phyloP scores from a whole-genome alignment of 2,888 invertebrate species.

The Dyspetes luteomarginatus region DNA sequence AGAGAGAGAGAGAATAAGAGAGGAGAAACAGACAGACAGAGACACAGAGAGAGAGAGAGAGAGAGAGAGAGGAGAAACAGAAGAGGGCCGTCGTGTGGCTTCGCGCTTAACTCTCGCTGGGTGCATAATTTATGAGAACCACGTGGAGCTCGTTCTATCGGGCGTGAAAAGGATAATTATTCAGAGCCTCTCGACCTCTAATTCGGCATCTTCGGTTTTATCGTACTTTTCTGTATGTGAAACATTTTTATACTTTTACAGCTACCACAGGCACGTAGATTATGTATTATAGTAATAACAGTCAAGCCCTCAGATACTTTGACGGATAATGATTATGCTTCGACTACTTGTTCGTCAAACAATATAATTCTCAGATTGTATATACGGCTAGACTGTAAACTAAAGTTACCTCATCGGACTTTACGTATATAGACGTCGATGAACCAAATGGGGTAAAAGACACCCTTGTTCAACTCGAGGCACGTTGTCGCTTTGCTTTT shows the following conservation, averaged over 20 bases:
- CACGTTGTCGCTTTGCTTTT: slow-evolving; percentile 51
- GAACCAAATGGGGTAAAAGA: slow-evolving; percentile 25
- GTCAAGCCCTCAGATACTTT: slow-evolving; percentile 9
- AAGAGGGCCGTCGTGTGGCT: slow-evolving; percentile 47
- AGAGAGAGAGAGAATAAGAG: slow-evolving; percentile 17
- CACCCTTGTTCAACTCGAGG: slow-evolving; percentile 24
- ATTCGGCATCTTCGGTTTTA: slow-evolving; percentile 61
- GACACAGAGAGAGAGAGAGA: slow-evolving; percentile 9
- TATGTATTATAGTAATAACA: neutral
- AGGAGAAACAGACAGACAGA: slow-evolving; percentile 20
- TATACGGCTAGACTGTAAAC: slow-evolving; percentile 34
- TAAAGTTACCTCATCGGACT: neutral
- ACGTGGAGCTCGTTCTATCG: slow-evolving; percentile 61
- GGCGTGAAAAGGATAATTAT: slow-evolving; percentile 65
- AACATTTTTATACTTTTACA: slow-evolving; percentile 1
- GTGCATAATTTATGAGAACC: slow-evolving; percentile 66
- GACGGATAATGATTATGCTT: neutral
- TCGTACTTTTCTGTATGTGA: slow-evolving; percentile 22
- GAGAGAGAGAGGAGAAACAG: slow-evolving; percentile 23
- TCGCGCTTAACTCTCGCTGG: slow-evolving; percentile 47
- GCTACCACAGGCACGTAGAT: neutral
- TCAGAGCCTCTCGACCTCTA: slow-evolving; percentile 59
- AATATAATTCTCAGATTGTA: slow-evolving; percentile 43
- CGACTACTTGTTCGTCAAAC: slow-evolving; percentile 62
- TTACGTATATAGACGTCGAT: slow-evolving; percentile 32